phyloP scores from a whole-genome alignment of 2,888 invertebrate species.

The Caenorhabditis wallacei region DNA sequence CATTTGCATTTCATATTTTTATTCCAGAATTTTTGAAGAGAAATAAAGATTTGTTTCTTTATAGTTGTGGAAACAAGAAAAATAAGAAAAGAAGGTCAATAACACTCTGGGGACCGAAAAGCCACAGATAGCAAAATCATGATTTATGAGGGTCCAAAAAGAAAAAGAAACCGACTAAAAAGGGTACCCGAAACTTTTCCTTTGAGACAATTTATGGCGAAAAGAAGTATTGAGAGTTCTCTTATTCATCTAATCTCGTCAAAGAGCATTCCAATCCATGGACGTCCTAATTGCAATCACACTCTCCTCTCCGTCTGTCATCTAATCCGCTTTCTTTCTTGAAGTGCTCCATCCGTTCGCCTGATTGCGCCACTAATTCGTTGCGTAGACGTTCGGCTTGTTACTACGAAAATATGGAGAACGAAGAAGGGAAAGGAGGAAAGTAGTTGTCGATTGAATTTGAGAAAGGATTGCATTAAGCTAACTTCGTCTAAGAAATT shows the following conservation, averaged over 20 bases:
- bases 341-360: constrained; percentile 55
- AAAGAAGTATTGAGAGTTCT: background rate
- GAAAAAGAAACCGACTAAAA: constrained; percentile 10
- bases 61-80: background rate
- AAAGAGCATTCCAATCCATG: constrained; percentile 18
- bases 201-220: constrained; percentile 3
- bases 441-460: constrained; percentile 38
- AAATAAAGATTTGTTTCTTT: constrained; percentile 46
- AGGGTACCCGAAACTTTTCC: constrained; percentile 23
- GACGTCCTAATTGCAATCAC: constrained; percentile 61
- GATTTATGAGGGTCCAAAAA: constrained; percentile 57
- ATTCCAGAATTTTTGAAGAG: background rate
- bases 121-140: constrained; percentile 60
- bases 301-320: constrained; percentile 52
- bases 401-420: constrained; percentile 37
- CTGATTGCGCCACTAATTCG: constrained; percentile 64
- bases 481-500: constrained; percentile 17
- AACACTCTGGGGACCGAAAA: constrained; percentile 45
- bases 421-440: constrained; percentile 3
- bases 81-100: constrained; percentile 39
- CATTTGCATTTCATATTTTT: constrained; percentile 1
- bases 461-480: constrained; percentile 38
- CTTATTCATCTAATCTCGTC: constrained; percentile 19
- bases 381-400: constrained; percentile 39
- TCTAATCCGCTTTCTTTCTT: constrained; percentile 62